phyloP scores from a whole-genome alignment of 2,888 invertebrate species.

The Tineola bisselliella region DNA sequence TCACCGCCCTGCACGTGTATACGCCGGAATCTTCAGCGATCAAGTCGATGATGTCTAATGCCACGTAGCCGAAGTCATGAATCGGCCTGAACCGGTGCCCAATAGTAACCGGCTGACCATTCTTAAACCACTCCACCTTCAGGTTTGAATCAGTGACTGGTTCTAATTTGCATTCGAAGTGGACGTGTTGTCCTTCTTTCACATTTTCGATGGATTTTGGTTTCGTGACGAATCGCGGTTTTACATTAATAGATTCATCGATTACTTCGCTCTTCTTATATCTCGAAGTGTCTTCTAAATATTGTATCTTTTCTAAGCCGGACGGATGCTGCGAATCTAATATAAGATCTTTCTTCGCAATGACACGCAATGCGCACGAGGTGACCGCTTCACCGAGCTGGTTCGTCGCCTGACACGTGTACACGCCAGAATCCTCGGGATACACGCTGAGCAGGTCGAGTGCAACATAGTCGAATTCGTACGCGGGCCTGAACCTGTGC shows the following conservation, averaged over 20 bases:
- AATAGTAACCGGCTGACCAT: slow-evolving; percentile 92
- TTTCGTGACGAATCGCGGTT: slow-evolving; percentile 85
- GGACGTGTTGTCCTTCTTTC: slow-evolving; percentile 90
- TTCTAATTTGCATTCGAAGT: slow-evolving; percentile 97
- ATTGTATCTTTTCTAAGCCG: slow-evolving; percentile 91
- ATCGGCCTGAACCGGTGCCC: slow-evolving; percentile 96
- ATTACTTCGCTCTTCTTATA: slow-evolving; percentile 84
- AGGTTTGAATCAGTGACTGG: slow-evolving; percentile 97
- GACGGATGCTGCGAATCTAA: slow-evolving; percentile 91
- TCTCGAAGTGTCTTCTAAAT: slow-evolving; percentile 86
- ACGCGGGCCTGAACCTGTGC: slow-evolving; percentile 93
- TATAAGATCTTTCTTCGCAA: slow-evolving; percentile 87
- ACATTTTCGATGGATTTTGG: slow-evolving; percentile 88
- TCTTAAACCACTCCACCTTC: slow-evolving; percentile 96
- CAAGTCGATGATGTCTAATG: slow-evolving; percentile 93
- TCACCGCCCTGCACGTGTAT: slow-evolving; percentile 94
- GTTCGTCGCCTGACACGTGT: slow-evolving; percentile 95
- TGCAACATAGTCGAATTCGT: slow-evolving; percentile 97
- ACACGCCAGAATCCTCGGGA: slow-evolving; percentile 96
- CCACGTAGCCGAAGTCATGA: slow-evolving; percentile 98
- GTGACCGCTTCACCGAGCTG: slow-evolving; percentile 94
- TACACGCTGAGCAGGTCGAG: slow-evolving; percentile 95
- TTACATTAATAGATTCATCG: slow-evolving; percentile 84
- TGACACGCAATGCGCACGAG: slow-evolving; percentile 88
- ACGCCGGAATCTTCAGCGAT: slow-evolving; percentile 95